phyloP scores from a whole-genome alignment of 2,113 vertebrate species.

The Nothobranchius furzeri region DNA sequence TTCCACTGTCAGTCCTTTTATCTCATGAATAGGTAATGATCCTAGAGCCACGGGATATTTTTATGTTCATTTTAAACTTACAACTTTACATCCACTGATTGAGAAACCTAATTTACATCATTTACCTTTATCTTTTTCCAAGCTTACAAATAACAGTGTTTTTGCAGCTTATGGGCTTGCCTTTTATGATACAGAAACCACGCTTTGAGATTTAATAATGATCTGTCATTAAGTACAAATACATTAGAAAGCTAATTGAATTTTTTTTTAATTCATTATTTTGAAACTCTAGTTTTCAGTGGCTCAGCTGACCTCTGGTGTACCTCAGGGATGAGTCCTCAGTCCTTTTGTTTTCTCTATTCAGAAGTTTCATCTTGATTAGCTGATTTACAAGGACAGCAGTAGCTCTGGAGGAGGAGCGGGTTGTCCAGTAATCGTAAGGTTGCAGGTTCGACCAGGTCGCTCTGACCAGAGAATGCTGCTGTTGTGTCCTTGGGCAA shows the following conservation, averaged over 20 bases:
- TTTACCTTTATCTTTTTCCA: neutral
- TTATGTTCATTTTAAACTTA: neutral
- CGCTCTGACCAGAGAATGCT: no score
- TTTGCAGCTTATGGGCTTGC: no score
- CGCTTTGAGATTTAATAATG: no score
- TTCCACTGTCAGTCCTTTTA: neutral
- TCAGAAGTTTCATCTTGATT: neutral
- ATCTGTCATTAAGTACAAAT: no score
- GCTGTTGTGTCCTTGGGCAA: no score
- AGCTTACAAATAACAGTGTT: neutral
- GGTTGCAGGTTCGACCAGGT: no score
- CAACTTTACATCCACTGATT: neutral
- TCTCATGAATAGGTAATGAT: neutral
- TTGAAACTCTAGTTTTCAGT: neutral
- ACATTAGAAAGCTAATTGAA: no score
- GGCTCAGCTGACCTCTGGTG: neutral
- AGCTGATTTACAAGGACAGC: no score
- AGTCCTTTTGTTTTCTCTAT: neutral
- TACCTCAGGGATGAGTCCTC: neutral
- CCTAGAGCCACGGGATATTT: neutral
- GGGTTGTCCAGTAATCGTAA: no score
- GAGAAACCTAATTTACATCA: neutral
- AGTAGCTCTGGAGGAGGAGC: no score
- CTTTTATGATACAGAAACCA: no score
- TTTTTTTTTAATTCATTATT: no score